phyloP scores from a whole-genome alignment of 2,888 invertebrate genomes.

The Mactromeris polynyma region DNA sequence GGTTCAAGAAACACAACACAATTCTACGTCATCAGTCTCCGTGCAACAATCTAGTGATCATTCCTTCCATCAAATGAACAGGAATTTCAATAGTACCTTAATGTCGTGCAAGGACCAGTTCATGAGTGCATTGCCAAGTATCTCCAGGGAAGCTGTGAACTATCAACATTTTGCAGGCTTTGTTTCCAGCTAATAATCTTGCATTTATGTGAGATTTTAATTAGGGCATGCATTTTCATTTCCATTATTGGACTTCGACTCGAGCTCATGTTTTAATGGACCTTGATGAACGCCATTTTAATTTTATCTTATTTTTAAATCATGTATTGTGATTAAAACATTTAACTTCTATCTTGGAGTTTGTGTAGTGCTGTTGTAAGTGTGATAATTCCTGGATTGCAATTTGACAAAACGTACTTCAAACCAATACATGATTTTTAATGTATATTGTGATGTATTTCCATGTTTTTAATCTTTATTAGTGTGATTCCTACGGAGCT shows the following conservation, averaged over 20 bases:
- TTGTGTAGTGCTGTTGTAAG: constrained; percentile 69
- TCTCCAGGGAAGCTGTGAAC: constrained; percentile 47
- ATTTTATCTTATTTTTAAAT: constrained; percentile 57
- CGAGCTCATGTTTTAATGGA: constrained; percentile 72
- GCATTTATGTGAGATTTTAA: constrained; percentile 38
- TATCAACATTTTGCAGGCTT: constrained; percentile 59
- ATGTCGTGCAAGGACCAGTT: constrained; percentile 77
- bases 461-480: constrained; percentile 44
- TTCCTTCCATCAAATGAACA: constrained; percentile 44
- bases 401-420: constrained; percentile 25
- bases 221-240: constrained; percentile 61
- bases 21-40: constrained; percentile 25
- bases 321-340: constrained; percentile 66
- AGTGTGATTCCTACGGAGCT: constrained; percentile 62
- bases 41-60: constrained; percentile 34
- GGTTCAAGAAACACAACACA: constrained; percentile 44
- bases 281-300: constrained; percentile 72
- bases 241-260: constrained; percentile 36
- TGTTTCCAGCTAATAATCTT: constrained; percentile 52
- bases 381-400: constrained; percentile 50
- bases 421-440: constrained; percentile 43
- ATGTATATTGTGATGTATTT: constrained; percentile 22
- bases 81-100: constrained; percentile 53
- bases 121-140: constrained; percentile 70
- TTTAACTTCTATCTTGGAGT: constrained; percentile 12